Base-by-base conservation (phyloP, 2,113 vertebrate genomes). In the Pelvicachromis taeniatus region DNA sequence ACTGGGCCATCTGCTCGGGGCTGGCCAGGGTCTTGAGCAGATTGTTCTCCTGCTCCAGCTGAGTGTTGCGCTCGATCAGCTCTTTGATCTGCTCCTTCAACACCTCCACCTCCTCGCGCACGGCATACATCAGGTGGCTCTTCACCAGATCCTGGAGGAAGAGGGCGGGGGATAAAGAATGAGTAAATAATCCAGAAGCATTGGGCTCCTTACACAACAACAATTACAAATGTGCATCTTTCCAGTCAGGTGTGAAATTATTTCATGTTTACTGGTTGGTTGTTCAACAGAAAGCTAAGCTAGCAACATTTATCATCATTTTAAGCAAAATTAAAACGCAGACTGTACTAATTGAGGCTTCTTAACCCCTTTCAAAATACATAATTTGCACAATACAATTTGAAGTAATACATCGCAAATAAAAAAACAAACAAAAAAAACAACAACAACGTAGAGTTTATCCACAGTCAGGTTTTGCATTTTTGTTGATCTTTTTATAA, bases 101-200 rank as follows among this genome's bases (percentile, higher is more conserved):
- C 85, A 96, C 96, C 91, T 96, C 96, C 90, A 96, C 96, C 88
- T 99, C 98, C 95, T 99, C 98, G 9, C 98, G 96, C 8, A 99
- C 98, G 0, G 98, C 98, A 4, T 98, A 99, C 98, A 99, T 99
- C 96, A 99, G 95, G 94, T 99, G 98, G 92, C 98, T 99, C 96
- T 99, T 96, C 82, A 96, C 96, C 82, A 96, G 91, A 93, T 96
- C 96, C 96, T 96, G 89, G 38, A 42, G 19, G 58, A 0, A 19
- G 45, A 96, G 94, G 4, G 2, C 54, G 1, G 11, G 42, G 53
- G 54, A 50, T 12, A 48, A 45, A 70, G 9, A 16, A 78, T 14
- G 26, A 56, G 1, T 52, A 4, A 77, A 35, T 29, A 21, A 65
- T 42, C 29, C 68, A 75, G 61, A 7, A 4, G n/a, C 45, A 70